Conservation (phyloP, 2,888 invertebrate species). For the Hanleya hanleyi region DNA sequence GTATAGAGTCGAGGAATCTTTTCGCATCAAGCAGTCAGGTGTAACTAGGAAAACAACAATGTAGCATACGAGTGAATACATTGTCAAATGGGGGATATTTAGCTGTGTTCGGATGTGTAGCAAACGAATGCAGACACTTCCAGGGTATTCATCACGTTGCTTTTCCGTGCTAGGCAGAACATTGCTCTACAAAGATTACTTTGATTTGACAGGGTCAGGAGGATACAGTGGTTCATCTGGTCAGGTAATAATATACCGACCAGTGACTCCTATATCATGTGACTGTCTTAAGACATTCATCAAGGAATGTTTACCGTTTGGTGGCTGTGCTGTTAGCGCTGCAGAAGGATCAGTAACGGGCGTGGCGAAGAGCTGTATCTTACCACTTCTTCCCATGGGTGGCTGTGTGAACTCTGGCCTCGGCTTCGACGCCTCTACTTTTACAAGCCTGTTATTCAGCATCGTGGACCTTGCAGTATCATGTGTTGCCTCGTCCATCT, state of each 20-base stretch:
- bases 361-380: conserved; percentile 30
- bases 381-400: conserved; percentile 22
- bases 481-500: conserved; percentile 26
- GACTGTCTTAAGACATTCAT: conserved; percentile 35
- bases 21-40: too few species aligned
- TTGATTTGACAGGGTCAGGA: too few species aligned
- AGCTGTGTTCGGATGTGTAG: too few species aligned
- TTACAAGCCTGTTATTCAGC: neutral
- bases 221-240: too few species aligned
- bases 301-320: conserved; percentile 24
- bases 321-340: neutral
- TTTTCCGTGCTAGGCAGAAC: too few species aligned
- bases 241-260: conserved; percentile 31
- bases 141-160: too few species aligned
- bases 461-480: conserved; percentile 14
- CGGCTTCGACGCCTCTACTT: neutral
- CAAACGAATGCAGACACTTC: too few species aligned
- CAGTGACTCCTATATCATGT: conserved; percentile 41
- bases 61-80: too few species aligned
- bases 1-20: too few species aligned
- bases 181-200: too few species aligned
- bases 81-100: too few species aligned
- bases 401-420: conserved; percentile 25
- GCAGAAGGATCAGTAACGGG: neutral
- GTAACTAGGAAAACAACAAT: too few species aligned